Conservation (phyloP, 2,888 invertebrate genomes). For the Eupeodes latifasciatus region DNA sequence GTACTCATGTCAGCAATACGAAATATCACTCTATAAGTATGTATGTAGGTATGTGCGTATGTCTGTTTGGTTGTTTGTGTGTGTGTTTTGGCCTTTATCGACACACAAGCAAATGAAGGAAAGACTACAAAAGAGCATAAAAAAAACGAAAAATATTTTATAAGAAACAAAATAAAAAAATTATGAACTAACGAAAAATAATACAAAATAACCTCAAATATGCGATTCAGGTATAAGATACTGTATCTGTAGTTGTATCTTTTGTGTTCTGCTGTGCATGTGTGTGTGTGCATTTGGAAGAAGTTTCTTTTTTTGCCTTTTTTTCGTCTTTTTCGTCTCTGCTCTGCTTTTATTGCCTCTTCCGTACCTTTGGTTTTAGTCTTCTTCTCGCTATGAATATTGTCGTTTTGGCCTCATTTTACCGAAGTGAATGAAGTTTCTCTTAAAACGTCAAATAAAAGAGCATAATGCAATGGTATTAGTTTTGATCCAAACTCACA, state of each 20-base stretch:
- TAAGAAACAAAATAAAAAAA: slow-evolving; percentile 45
- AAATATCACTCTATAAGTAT: slow-evolving; percentile 16
- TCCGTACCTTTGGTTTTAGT: slow-evolving; percentile 40
- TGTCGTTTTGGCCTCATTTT: slow-evolving; percentile 69
- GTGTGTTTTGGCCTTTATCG: slow-evolving; percentile 71
- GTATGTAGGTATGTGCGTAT: background rate
- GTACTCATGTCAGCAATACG: slow-evolving; percentile 57
- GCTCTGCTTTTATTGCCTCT: slow-evolving; percentile 8
- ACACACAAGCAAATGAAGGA: slow-evolving; percentile 57
- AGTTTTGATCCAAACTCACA: slow-evolving; percentile 6
- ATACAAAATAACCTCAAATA: slow-evolving; percentile 72
- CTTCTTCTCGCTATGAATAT: slow-evolving; percentile 12
- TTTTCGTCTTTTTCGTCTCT: background rate
- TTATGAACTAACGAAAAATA: slow-evolving; percentile 62
- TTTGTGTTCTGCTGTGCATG: slow-evolving; percentile 67
- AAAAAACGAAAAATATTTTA: slow-evolving; percentile 38
- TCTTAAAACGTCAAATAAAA: slow-evolving; percentile 60
- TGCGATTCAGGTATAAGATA: slow-evolving; percentile 76
- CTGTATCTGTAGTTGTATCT: slow-evolving; percentile 77
- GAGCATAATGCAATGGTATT: slow-evolving; percentile 38
- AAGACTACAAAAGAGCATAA: slow-evolving; percentile 51
- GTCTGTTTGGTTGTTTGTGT: background rate
- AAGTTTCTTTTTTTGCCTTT: slow-evolving; percentile 32
- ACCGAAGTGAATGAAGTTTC: slow-evolving; percentile 27
- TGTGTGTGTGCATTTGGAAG: slow-evolving; percentile 40